Percentiles rank a stretch among this genome's conserved stretches.
Conservation (phyloP, 2,797 vertebrate species). For the Acrossocheilus fasciatus region DNA sequence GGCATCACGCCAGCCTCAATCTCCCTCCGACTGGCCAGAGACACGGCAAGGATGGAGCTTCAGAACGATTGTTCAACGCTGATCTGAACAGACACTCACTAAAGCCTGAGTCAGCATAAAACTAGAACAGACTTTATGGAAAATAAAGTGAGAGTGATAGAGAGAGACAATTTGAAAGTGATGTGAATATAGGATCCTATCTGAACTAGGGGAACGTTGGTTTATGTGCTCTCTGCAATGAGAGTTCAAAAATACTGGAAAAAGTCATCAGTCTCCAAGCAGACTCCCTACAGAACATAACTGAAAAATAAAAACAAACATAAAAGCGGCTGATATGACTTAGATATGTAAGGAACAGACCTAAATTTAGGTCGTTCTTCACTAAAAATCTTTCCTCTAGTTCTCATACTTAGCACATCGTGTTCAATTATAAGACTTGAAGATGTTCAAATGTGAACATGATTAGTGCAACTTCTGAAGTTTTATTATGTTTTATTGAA, state of each 20-base stretch:
- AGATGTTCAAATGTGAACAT: not conserved
- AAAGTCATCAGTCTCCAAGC: not conserved
- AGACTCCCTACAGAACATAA: not conserved
- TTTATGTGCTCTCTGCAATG: not conserved
- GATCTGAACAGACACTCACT: conserved; percentile 10
- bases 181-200: not conserved
- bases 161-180: not conserved
- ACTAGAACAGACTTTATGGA: not conserved
- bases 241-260: conserved; percentile 19
- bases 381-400: not conserved
- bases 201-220: not conserved
- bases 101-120: not conserved
- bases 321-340: not conserved
- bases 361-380: not conserved
- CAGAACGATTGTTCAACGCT: not conserved
- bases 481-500: not conserved
- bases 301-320: not conserved
- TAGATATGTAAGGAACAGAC: not conserved
- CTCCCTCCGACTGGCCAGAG: conserved; percentile 66
- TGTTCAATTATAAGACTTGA: not conserved
- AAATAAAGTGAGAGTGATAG: not conserved
- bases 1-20: conserved; percentile 73
- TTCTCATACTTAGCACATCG: not conserved
- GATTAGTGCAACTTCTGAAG: not conserved
- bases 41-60: conserved; percentile 58